A percentile compares a stretch with the other conserved stretches of the same genome.
phyloP scores from a whole-genome alignment of 2,113 vertebrate genomes.

The Pithys albifrons region DNA sequence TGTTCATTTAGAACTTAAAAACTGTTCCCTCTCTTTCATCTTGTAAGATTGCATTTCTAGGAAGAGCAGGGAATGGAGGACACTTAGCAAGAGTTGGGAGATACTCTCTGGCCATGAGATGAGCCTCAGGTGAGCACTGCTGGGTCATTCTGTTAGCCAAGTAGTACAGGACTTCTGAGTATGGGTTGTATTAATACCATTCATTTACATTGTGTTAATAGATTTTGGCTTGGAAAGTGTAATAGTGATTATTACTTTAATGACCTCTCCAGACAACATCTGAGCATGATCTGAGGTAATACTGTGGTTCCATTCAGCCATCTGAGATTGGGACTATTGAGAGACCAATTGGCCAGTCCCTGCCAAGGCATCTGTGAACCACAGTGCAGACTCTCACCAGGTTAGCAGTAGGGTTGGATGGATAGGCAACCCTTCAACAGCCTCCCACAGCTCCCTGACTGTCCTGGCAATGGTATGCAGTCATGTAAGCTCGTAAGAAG shows the following conservation, averaged over 20 bases:
- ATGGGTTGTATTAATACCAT: neutral
- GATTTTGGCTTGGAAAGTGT: neutral
- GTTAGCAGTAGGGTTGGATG: fast-evolving
- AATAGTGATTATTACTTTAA: neutral
- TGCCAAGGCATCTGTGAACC: fast-evolving
- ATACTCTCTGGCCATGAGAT: neutral
- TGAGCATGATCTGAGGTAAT: neutral
- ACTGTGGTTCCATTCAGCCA: neutral
- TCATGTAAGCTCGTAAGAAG: neutral
- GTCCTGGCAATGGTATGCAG: fast-evolving
- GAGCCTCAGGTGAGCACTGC: fast-evolving
- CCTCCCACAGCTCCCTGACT: neutral
- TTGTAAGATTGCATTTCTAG: neutral
- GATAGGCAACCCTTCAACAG: neutral
- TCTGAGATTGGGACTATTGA: neutral
- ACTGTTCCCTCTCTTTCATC: neutral
- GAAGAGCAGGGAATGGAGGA: neutral
- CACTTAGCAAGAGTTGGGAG: neutral
- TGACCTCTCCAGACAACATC: neutral
- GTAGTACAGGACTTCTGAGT: neutral
- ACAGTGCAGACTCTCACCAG: neutral
- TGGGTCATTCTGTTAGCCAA: neutral
- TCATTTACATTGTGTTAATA: neutral
- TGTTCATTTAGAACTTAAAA: neutral
- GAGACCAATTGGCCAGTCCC: neutral